Conservation (phyloP, 2,113 vertebrate species). For the Nibea albiflora region DNA sequence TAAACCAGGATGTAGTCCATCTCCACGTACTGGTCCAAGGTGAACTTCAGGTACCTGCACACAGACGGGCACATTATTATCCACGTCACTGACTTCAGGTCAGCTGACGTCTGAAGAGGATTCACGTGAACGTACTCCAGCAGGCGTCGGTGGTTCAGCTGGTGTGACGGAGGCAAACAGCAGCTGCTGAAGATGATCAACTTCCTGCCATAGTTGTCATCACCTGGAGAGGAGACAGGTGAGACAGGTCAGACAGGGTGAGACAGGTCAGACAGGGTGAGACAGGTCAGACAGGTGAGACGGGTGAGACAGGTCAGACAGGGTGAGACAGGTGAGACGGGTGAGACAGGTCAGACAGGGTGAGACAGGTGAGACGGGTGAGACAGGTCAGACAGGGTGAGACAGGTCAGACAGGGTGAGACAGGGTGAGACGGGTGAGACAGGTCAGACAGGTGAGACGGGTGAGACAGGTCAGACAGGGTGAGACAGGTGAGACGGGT, state of each 20-base stretch:
- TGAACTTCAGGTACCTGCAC: constrained; percentile 89
- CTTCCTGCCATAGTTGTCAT: constrained; percentile 88
- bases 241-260: not conserved
- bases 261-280: no score
- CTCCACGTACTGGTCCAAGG: constrained; percentile 89
- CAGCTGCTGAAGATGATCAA: constrained; percentile 91
- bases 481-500: no score
- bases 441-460: no score
- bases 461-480: not conserved
- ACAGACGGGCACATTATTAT: no score
- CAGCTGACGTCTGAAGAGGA: not conserved
- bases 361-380: no score
- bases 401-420: no score
- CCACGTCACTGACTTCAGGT: not conserved
- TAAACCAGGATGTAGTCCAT: constrained; percentile 89
- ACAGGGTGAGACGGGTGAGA: no score
- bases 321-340: no score
- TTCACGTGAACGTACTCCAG: constrained; percentile 85
- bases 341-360: no score
- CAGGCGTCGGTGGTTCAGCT: constrained; percentile 89
- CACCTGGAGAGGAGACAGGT: constrained; percentile 78
- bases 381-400: not conserved
- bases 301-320: not conserved
- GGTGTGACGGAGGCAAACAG: constrained; percentile 87
- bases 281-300: no score